These are phyloP conservation scores for Sebastolobus alascanus DNA, from an alignment of 2,797 vertebrate genomes.

Conservation along the genomic window DNA sequence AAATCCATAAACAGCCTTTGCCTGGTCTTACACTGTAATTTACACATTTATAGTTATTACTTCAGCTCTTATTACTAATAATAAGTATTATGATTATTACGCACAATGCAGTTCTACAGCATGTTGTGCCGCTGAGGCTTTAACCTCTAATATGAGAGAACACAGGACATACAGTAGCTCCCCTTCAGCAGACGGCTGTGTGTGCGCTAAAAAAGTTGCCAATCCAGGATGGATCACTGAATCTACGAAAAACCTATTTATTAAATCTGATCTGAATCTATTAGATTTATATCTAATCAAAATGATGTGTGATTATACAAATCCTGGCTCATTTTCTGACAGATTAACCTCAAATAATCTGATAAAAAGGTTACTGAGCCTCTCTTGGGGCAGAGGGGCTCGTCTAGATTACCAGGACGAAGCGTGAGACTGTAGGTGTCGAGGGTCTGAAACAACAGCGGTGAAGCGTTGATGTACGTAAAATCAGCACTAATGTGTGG, in stretches of 20 bases:
- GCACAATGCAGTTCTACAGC: not conserved
- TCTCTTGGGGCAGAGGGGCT: not conserved
- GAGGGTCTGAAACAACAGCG: not conserved
- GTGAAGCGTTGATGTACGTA: no score
- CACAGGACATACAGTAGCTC: not conserved
- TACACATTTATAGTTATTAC: not conserved
- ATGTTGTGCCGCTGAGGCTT: not conserved
- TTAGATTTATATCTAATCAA: conserved; percentile 58
- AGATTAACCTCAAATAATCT: conserved; percentile 61
- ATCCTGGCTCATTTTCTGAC: conserved; percentile 46
- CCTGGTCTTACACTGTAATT: not conserved
- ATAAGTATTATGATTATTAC: not conserved
- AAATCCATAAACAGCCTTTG: not conserved
- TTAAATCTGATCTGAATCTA: conserved; percentile 38
- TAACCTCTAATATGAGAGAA: not conserved
- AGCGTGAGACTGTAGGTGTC: conserved; percentile 21
- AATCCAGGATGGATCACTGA: conserved; percentile 12
- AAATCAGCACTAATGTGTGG: no score
- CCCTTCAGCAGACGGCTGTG: not conserved
- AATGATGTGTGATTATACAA: conserved; percentile 62
- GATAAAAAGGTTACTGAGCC: conserved; percentile 47
- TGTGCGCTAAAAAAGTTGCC: not conserved
- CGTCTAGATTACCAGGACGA: not conserved
- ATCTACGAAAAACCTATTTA: conserved; percentile 27
- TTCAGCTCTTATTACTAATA: not conserved